These are phyloP conservation scores for Cydia fagiglandana DNA, from an alignment of 1,140 invertebrate genomes.

Conservation along the genomic window DNA sequence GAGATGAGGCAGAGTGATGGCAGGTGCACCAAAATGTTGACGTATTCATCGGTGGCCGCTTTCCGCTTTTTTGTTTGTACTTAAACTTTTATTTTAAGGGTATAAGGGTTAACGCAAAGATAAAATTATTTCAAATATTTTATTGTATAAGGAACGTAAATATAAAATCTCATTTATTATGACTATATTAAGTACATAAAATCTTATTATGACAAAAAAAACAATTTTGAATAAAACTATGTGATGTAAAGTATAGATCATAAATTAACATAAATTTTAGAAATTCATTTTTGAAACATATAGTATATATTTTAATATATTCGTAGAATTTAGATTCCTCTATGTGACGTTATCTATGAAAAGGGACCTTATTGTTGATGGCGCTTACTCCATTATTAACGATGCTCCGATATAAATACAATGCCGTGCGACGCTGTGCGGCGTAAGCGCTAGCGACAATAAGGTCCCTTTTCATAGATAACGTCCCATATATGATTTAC, in stretches of 20 bases:
- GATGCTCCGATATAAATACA: too few relatives aligned
- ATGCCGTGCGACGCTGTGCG: too few relatives aligned
- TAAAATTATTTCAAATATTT: slow-evolving; percentile 29
- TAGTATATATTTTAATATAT: background rate
- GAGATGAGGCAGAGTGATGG: too few relatives aligned
- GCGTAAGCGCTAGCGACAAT: too few relatives aligned
- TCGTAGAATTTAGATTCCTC: background rate
- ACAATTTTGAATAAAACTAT: slow-evolving; percentile 12
- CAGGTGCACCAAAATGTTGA: too few relatives aligned
- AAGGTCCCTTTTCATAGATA: too few relatives aligned
- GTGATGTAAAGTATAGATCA: slow-evolving; percentile 1
- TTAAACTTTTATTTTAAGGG: too few relatives aligned
- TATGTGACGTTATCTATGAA: background rate
- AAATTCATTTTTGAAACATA: background rate
- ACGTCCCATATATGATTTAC: background rate
- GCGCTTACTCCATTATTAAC: too few relatives aligned
- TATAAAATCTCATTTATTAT: slow-evolving; percentile 37
- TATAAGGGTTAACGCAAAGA: background rate
- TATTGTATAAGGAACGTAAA: slow-evolving; percentile 36
- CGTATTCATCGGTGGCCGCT: too few relatives aligned
- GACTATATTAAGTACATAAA: slow-evolving; percentile 36
- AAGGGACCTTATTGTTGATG: too few relatives aligned
- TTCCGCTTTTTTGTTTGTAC: too few relatives aligned
- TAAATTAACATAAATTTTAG: background rate
- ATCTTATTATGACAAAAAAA: slow-evolving; percentile 16